Conservation (phyloP, 2,888 invertebrate species). For the Ochropacha duplaris region DNA sequence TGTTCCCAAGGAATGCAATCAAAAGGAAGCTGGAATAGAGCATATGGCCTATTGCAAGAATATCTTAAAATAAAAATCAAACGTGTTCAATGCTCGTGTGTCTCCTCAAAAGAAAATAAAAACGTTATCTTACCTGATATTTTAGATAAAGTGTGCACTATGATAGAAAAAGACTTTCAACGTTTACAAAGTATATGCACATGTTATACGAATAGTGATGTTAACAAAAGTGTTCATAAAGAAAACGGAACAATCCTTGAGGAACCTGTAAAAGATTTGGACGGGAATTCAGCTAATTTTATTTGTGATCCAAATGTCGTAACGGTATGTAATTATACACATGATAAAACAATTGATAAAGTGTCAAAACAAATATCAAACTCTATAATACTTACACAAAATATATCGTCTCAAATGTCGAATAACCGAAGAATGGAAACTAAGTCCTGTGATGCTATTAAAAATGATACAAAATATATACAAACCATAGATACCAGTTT, state of each 20-base stretch:
- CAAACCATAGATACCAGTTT: constrained; percentile 26
- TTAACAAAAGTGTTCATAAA: constrained; percentile 4
- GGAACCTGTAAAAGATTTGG: constrained; percentile 41
- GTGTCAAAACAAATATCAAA: constrained; percentile 24
- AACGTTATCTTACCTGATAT: constrained; percentile 47
- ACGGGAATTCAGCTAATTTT: neutral
- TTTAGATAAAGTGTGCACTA: constrained; percentile 55
- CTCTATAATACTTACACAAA: constrained; percentile 26
- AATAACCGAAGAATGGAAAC: constrained; percentile 34
- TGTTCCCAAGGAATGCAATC: constrained; percentile 34
- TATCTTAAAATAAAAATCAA: constrained; percentile 72
- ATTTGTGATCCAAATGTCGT: neutral
- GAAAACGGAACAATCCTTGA: constrained; percentile 17
- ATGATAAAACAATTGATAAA: neutral
- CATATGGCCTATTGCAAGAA: constrained; percentile 67
- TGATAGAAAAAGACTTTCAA: constrained; percentile 71
- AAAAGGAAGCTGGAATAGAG: constrained; percentile 67
- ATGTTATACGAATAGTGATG: constrained; percentile 29
- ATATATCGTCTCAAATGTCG: constrained; percentile 44
- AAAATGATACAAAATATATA: constrained; percentile 22
- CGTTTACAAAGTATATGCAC: constrained; percentile 56
- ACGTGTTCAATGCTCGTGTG: constrained; percentile 58
- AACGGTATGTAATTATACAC: neutral
- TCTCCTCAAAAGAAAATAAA: constrained; percentile 34
- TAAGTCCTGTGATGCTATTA: constrained; percentile 47